Base-by-base conservation (phyloP, 2,797 vertebrate genomes). In the Characodon lateralis region DNA sequence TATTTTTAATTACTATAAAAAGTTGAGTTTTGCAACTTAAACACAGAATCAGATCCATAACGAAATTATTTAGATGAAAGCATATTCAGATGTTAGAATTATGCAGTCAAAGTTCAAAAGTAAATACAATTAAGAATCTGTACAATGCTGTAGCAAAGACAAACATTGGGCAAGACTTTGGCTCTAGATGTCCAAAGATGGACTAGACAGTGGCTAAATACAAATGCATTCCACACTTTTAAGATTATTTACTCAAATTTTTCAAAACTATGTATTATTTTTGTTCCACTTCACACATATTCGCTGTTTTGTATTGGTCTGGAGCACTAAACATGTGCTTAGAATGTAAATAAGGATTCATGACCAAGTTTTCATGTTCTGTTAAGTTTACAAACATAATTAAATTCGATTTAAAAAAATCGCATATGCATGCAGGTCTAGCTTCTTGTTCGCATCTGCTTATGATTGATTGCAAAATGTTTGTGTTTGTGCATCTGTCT, bases 381-480 rank as follows among this genome's bases (percentile, higher is more conserved):
- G 46, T 51, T 35, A 69, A 16, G 6, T 53, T 50, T 65, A 20
- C 39, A 76, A 69, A 73, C 2, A 31, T 35, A 73, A 28, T 72
- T 69, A 74, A 75, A 22, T 72, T 31, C 8, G 10, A 69, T 65
- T 55, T 58, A n/a, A n/a, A 50, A 20, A 51, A 72, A 48, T 82
- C 18, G 48, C 28, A 4, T 6, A n/a, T 59, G 50, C 48, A 73
- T n/a, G 12, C 79, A 77, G 65, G 53, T 76, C 43, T 82, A 73
- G 59, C 53, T 63, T 2, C 39, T 24, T 70, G 72, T 86, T 78
- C 85, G 80, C 73, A 55, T 85, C 9, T 70, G 58, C 79, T 51
- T 72, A 46, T 76, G 46, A 46, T 28, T 74, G 41, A 84, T 53
- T 68, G 51, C 71, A 50, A 63, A 56, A 75, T 39, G 43, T 66